A percentile compares a stretch with the other conserved stretches of the same genome.
Conservation (phyloP, 2,113 vertebrate genomes). For the Malurus cyaneus region DNA sequence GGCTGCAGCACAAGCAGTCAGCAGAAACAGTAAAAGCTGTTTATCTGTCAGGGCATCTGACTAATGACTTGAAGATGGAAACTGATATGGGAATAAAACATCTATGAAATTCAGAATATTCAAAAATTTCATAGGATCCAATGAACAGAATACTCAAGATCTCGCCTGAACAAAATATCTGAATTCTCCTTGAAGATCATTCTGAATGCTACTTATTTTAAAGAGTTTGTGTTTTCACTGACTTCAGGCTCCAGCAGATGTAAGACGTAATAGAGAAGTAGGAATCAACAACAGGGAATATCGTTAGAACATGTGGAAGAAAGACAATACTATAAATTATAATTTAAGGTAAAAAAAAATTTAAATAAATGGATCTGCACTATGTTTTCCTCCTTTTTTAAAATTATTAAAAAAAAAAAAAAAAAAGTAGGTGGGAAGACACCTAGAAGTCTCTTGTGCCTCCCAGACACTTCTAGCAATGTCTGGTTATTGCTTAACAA, state of each 20-base stretch:
- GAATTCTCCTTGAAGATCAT: neutral
- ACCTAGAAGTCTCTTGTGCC: neutral
- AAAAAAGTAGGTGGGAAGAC: neutral
- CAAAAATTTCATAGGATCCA: neutral
- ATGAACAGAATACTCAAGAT: neutral
- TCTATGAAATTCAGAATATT: neutral
- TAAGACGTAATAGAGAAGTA: neutral
- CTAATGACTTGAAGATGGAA: neutral
- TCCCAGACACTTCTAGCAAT: neutral
- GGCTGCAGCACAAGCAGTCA: neutral
- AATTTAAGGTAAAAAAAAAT: neutral
- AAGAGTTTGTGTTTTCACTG: neutral
- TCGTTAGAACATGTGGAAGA: neutral
- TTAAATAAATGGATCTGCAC: neutral
- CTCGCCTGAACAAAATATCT: neutral
- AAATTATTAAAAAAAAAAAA: neutral
- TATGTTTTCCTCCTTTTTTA: neutral
- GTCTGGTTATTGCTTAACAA: neutral
- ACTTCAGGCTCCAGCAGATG: neutral
- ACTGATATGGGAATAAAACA: neutral
- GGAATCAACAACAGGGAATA: neutral
- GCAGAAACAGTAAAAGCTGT: neutral
- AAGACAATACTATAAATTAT: neutral
- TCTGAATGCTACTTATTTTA: neutral
- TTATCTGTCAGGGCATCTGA: neutral